Evolutionary conservation across 2,888 invertebrate genomes (phyloP), one percentile per base, ranked within the genome.

Genomic region (Ephialtes manifestator): DNA sequence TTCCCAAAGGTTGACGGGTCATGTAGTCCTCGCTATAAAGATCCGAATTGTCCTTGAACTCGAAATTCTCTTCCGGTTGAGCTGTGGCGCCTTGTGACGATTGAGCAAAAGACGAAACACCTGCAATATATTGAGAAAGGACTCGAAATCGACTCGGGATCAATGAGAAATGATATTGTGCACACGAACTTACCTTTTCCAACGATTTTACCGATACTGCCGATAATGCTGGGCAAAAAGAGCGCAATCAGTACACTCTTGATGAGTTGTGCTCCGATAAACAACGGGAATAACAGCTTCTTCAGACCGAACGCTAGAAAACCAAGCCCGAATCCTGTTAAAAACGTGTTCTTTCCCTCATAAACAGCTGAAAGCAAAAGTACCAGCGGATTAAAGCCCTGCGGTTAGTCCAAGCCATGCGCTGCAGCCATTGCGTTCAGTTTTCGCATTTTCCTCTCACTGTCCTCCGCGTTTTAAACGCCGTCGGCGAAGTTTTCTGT

Each of bases 211-310:
- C 97, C 97, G 81, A 98, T 95, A 89, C 97, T 97, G 76, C 98
- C 97, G 86, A 98, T 95, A 82, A 98, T 96, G 84, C 97, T 97
- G 0, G 98, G 98, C 92, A 98, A 95, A 94, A 98, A 98, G 95
- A 98, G 96, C 10, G 97, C 98, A 46, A 98, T 95, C 28, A 98
- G 94, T 65, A 98, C 95, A 48, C 97, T 97, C 94, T 98, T 98
- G 89, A 97, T 95, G 74, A 98, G 95, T 94, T 98, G 97, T 5
- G 97, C 96, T 0, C 97, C 98, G 91, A 98, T 96, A 90, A 98
- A 95, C 74, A 98, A 94, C 0, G 98, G 98, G 90, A 98, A 95
- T 91, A 98, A 95, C 87, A 98, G 95, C 94, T 98, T 98, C 95
- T 98, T 98, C 81, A 98, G 94, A 39, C 97, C 97, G 93, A 97